phyloP scores from a whole-genome alignment of 2,888 invertebrate species.

The Yponomeuta cagnagella region DNA sequence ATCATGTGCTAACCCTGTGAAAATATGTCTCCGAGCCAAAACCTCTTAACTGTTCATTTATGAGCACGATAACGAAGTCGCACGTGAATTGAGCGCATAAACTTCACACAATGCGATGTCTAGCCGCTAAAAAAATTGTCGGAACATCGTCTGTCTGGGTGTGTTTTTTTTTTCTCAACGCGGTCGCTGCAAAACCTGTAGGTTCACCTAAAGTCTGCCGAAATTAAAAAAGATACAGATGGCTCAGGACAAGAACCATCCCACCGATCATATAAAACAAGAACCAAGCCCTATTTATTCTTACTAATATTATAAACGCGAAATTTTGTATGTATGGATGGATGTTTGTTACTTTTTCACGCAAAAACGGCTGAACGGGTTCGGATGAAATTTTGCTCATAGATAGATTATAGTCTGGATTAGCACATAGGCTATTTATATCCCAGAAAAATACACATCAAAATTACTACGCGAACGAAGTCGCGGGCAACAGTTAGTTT shows the following conservation, averaged over 20 bases:
- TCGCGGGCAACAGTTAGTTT: too few relatives aligned
- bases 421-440: too few relatives aligned
- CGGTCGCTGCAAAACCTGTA: not conserved
- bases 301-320: too few relatives aligned
- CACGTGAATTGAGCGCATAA: constrained; percentile 4
- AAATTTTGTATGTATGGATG: too few relatives aligned
- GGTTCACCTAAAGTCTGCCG: not conserved
- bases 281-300: too few relatives aligned
- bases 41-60: not conserved
- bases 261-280: too few relatives aligned
- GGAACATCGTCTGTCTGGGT: not conserved
- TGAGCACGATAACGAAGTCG: not conserved
- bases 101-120: not conserved
- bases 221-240: not conserved
- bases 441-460: too few relatives aligned
- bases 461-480: too few relatives aligned
- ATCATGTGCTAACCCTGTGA: not conserved
- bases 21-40: not conserved
- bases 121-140: constrained; percentile 3
- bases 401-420: too few relatives aligned
- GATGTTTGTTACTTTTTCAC: too few relatives aligned
- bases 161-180: not conserved
- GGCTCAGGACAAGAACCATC: not conserved
- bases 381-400: too few relatives aligned
- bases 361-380: too few relatives aligned